Percentiles rank a stretch among this genome's conserved stretches.
Evolutionary conservation across 2,797 vertebrate species (phyloP).

Genomic region (Lates japonicus): DNA sequence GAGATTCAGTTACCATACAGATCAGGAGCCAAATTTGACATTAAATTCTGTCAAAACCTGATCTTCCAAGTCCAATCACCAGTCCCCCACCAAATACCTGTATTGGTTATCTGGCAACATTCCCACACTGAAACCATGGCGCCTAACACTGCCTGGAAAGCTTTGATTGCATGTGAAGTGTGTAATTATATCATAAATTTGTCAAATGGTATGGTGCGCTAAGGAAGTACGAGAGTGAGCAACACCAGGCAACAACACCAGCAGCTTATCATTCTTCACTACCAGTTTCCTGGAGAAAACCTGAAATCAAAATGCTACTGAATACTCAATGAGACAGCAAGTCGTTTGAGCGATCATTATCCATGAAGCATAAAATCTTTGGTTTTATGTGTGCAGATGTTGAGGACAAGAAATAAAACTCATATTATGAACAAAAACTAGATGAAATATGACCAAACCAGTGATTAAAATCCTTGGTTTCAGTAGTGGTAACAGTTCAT

Average conservation of each 20-base stretch:
- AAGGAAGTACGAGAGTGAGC: not conserved
- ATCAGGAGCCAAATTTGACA: not conserved
- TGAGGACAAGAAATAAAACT: constrained; percentile 1
- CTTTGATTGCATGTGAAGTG: not conserved
- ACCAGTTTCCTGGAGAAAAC: not conserved
- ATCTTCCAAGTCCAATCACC: not conserved
- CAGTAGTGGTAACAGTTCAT: not conserved
- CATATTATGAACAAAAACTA: constrained; percentile 2
- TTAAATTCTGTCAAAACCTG: not conserved
- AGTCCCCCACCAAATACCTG: not conserved
- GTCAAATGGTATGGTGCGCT: not conserved
- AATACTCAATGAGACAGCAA: not conserved
- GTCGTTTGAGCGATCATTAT: not conserved
- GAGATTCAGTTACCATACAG: not conserved
- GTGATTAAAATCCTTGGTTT: constrained; percentile 16
- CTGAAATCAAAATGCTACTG: too few species aligned
- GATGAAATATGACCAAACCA: constrained; percentile 15
- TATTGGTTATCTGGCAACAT: not conserved
- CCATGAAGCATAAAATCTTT: not conserved
- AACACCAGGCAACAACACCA: not conserved
- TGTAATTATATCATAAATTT: not conserved
- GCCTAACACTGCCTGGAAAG: not conserved
- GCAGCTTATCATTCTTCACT: not conserved
- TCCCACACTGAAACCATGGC: not conserved
- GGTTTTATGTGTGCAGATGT: constrained; percentile 3